Conservation (phyloP, 2,113 vertebrate species). For the Lanius ludovicianus region DNA sequence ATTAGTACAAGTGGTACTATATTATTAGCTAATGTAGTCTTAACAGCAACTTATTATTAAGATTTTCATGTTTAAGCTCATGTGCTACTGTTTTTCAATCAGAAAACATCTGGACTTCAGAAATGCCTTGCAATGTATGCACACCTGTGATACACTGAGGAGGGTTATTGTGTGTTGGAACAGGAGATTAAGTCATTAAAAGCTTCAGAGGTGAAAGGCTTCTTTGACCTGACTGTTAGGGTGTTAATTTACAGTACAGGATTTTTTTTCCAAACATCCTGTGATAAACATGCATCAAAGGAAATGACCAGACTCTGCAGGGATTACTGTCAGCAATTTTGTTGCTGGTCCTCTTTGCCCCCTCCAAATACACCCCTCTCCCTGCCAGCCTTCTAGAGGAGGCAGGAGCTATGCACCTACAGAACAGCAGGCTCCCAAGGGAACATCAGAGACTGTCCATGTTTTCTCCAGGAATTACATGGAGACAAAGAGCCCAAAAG, state of each 20-base stretch:
- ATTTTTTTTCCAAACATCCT: neutral
- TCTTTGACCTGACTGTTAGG: neutral
- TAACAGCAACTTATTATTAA: neutral
- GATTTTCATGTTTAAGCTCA: neutral
- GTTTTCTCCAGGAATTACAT: neutral
- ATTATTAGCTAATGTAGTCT: neutral
- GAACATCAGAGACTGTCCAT: accelerated
- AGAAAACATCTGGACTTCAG: neutral
- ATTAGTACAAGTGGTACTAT: neutral
- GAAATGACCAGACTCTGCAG: neutral
- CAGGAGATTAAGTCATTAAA: neutral
- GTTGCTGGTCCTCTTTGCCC: neutral
- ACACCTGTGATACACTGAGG: neutral
- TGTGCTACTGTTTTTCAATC: neutral
- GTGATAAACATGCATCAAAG: neutral
- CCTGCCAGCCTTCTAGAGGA: neutral
- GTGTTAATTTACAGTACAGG: neutral
- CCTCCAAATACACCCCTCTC: neutral
- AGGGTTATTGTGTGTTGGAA: neutral
- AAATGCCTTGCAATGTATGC: neutral
- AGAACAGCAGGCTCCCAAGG: neutral
- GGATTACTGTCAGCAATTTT: neutral
- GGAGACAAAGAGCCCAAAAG: neutral
- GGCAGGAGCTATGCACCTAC: neutral
- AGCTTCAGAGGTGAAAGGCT: neutral